Evolutionary conservation across 2,113 vertebrate species (phyloP).

Genomic region (Castor canadensis): DNA sequence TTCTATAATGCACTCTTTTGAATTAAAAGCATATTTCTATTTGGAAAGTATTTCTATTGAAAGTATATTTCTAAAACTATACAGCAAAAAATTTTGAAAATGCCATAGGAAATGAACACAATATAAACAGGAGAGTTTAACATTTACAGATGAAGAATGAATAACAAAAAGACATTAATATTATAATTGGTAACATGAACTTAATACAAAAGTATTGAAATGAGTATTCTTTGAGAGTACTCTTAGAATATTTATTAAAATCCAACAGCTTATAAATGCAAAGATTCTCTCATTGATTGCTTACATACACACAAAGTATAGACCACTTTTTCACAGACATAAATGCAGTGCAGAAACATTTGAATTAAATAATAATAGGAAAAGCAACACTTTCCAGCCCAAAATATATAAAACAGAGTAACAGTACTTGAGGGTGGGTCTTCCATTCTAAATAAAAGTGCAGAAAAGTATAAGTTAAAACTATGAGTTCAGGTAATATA

Average conservation of each 20-base stretch:
- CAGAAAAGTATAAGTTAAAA: not conserved
- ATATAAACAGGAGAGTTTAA: slow-evolving; percentile 7
- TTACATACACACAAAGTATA: not conserved
- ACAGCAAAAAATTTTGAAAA: slow-evolving; percentile 26
- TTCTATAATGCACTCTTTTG: not conserved
- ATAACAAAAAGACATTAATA: not conserved
- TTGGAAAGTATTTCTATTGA: too few relatives aligned
- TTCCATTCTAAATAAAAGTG: not conserved
- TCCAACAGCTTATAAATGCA: not conserved
- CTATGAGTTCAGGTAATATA: not conserved
- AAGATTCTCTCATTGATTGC: not conserved
- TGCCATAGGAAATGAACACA: not conserved
- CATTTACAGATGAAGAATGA: not conserved
- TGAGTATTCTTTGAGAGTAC: not conserved
- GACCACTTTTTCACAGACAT: not conserved
- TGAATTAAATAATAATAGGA: not conserved
- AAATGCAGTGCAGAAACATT: not conserved
- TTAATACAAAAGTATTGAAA: slow-evolving; percentile 24
- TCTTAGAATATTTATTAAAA: not conserved
- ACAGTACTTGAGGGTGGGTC: not conserved
- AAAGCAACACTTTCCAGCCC: not conserved
- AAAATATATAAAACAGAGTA: slow-evolving; percentile 16
- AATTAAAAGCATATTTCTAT: not conserved
- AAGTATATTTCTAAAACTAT: slow-evolving; percentile 55
- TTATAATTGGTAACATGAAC: not conserved